These are phyloP conservation scores for Hemitrygon akajei DNA, from an alignment of 2,797 vertebrate genomes.

Conservation along the genomic window DNA sequence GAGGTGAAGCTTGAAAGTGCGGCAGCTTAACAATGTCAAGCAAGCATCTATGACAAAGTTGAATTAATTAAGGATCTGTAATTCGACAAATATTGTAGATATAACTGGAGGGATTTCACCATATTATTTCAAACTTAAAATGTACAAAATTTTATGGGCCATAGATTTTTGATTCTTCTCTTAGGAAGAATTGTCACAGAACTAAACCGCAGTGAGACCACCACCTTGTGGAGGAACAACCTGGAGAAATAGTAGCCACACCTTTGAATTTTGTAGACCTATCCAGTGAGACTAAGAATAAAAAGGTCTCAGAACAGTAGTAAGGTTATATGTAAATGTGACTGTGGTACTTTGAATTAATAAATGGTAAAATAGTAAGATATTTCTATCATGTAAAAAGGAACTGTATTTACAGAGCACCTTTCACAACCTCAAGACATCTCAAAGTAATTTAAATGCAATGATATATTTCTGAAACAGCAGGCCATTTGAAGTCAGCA, in stretches of 20 bases:
- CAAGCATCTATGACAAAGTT: neutral
- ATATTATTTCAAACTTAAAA: neutral
- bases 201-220: conserved; percentile 3
- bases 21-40: neutral
- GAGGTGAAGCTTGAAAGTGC: neutral
- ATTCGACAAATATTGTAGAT: neutral
- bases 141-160: neutral
- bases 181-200: neutral
- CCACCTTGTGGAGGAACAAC: neutral
- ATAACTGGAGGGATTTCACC: neutral
- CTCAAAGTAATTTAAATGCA: neutral
- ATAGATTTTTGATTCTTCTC: neutral
- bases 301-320: neutral
- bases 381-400: neutral
- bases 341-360: neutral
- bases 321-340: neutral
- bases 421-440: neutral
- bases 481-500: neutral
- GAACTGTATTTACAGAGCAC: neutral
- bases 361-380: neutral
- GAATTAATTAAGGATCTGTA: neutral
- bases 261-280: neutral
- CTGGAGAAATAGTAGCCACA: neutral
- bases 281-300: neutral
- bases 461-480: neutral